These are phyloP conservation scores for Ommatoiulus sabulosus DNA, from an alignment of 2,888 invertebrate species.

Conservation along the genomic window DNA sequence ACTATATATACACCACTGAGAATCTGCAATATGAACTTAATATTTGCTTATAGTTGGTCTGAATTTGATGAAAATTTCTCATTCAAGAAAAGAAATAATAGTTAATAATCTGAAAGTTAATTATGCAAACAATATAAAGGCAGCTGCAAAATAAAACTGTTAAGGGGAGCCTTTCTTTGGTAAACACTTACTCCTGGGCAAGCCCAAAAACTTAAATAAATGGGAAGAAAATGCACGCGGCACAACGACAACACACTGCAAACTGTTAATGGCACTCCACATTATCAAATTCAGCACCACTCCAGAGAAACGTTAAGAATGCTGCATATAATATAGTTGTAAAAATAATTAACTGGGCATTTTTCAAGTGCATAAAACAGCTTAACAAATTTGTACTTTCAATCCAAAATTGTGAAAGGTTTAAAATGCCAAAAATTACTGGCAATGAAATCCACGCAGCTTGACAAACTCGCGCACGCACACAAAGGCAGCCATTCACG, in stretches of 20 bases:
- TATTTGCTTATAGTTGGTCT: background rate
- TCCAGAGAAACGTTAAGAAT: background rate
- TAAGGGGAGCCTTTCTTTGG: constrained; percentile 9
- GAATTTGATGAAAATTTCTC: background rate
- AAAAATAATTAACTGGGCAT: constrained; percentile 24
- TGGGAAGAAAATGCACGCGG: constrained; percentile 11
- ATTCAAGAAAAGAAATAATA: background rate
- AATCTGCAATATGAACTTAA: background rate
- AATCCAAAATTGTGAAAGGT: constrained; percentile 23
- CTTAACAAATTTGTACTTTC: constrained; percentile 35
- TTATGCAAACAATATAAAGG: background rate
- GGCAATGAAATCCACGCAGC: constrained; percentile 17
- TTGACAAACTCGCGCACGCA: background rate
- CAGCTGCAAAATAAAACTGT: constrained; percentile 19
- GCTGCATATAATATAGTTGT: background rate
- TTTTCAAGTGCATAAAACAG: background rate
- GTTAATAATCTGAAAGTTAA: background rate
- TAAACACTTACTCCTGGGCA: constrained; percentile 15
- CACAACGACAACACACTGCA: constrained; percentile 2
- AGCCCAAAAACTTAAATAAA: background rate
- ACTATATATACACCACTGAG: background rate
- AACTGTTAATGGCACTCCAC: constrained; percentile 30
- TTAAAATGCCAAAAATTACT: constrained; percentile 21
- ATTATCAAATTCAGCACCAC: constrained; percentile 17
- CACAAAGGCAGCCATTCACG: constrained; percentile 3